Evolutionary conservation across 2,888 invertebrate species (phyloP), one percentile per base, ranked within the genome.

Genomic region (Tyria jacobaeae): DNA sequence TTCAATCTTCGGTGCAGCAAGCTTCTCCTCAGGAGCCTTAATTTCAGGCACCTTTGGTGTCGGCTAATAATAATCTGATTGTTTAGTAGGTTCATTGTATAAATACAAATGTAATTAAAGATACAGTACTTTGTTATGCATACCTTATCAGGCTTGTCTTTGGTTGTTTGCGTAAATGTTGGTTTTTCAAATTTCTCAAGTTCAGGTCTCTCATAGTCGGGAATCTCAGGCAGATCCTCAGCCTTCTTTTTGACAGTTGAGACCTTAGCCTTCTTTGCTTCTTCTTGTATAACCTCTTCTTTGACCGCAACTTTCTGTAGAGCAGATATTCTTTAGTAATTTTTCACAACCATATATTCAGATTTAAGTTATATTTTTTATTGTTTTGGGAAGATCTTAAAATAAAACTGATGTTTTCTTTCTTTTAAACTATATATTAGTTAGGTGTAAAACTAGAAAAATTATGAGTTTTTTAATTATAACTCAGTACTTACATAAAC

Each of bases 1-100:
- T 88, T 98, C 98, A 84, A 98, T 97, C 89, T 97, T 97, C 12
- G 97, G 97, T 64, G 97, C 96, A 52, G 95, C 95, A 10, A 82
- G 84, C 41, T 89, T 90, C 52, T 90, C 89, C 59, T 95, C 95
- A 0, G 96, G 96, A 52, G 96, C 95, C 78, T 96, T 96, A 75
- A 96, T 96, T 91, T 96, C 96, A 3, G 97, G 96, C 73, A 95
- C 92, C 76, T 94, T 93, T 71, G 94, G 94, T 57, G 74, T 73
- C 54, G 84, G 87, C 81, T 84, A 75, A 64, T 71, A 51, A 62
- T 69, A 67, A 72, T 48, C 3, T n/a, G 14, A 25, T 14, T 2
- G 14, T 12, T 57, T 50, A 49, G 21, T 50, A 49, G 21, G 5
- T 14, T 57, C 0, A 60, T 49, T 25, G 7, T 31, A 34, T 53